Conservation (phyloP, 2,797 vertebrate species). For the Meriones psammophilus region DNA sequence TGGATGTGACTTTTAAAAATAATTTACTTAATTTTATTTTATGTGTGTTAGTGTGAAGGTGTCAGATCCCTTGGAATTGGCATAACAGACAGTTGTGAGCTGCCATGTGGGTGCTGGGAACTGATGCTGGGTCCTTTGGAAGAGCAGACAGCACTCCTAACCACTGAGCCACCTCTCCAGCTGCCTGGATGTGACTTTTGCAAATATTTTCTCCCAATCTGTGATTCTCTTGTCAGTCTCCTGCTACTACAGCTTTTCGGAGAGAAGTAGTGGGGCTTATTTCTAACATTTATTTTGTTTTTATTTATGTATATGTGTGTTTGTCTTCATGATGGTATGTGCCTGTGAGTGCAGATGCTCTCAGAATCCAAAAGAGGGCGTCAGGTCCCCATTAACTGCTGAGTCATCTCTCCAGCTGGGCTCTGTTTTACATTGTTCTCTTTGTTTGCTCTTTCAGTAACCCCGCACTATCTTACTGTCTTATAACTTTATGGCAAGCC, state of each 20-base stretch:
- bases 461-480: background rate
- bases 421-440: background rate
- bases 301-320: background rate
- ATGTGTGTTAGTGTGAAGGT: no score
- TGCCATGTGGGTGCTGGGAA: no score
- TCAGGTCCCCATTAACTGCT: background rate
- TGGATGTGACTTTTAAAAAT: background rate
- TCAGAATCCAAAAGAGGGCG: background rate
- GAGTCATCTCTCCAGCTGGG: background rate
- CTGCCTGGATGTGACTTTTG: background rate
- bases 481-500: background rate
- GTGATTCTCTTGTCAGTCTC: background rate
- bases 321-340: background rate
- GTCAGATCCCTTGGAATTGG: no score
- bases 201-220: background rate
- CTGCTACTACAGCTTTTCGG: background rate
- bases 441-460: background rate
- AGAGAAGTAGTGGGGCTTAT: background rate
- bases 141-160: no score
- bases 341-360: background rate
- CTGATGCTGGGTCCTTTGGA: no score
- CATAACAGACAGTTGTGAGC: no score
- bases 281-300: background rate
- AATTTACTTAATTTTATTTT: no score
- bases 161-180: no score